Evolutionary conservation across 1,140 invertebrate species (phyloP).

Genomic region (Drosophila rhopaloa): DNA sequence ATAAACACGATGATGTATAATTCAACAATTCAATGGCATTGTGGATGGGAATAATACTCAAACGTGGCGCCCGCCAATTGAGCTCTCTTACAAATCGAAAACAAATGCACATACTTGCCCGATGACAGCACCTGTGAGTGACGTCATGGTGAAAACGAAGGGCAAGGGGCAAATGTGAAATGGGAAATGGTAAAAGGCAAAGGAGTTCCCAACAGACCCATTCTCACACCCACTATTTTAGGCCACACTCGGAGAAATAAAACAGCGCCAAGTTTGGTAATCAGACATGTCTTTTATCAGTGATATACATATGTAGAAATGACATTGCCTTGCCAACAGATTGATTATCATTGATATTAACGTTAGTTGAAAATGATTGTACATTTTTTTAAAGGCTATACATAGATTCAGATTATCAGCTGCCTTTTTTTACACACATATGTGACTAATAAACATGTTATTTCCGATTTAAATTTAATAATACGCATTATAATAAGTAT

Average conservation of each 20-base stretch:
- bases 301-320: too few species aligned
- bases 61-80: constrained; percentile 16
- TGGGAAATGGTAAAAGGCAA: constrained; percentile 2
- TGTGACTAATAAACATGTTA: too few species aligned
- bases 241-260: constrained; percentile 1
- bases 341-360: too few species aligned
- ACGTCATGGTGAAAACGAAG: constrained; percentile 31
- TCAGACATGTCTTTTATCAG: neutral
- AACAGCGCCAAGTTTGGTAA: too few species aligned
- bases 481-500: too few species aligned
- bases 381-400: too few species aligned
- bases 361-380: too few species aligned
- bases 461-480: too few species aligned
- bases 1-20: constrained; percentile 54
- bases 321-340: too few species aligned
- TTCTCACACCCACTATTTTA: constrained; percentile 4
- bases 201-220: constrained; percentile 2
- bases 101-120: constrained; percentile 44
- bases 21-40: constrained; percentile 52
- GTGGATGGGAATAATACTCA: constrained; percentile 11
- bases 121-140: constrained; percentile 56
- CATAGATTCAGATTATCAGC: too few species aligned
- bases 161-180: neutral
- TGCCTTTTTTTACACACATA: too few species aligned
- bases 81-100: constrained; percentile 16